Conservation (phyloP, 2,797 vertebrate genomes). For the Hydrocynus forskahlii region DNA sequence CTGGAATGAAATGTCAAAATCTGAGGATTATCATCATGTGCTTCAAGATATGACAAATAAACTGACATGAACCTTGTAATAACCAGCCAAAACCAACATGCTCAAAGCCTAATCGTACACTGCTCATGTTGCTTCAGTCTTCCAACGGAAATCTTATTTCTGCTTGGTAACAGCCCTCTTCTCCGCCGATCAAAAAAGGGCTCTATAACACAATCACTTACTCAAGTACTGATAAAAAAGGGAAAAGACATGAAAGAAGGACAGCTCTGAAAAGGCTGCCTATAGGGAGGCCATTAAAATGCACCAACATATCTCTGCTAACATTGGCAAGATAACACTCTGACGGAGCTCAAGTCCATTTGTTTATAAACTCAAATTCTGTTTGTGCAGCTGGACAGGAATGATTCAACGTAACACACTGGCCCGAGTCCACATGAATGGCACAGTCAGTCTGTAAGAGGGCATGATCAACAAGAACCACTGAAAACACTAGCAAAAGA, state of each 20-base stretch:
- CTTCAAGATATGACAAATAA: neutral
- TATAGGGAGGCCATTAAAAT: conserved; percentile 45
- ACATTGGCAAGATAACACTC: conserved; percentile 28
- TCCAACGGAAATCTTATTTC: neutral
- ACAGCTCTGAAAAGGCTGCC: conserved; percentile 29
- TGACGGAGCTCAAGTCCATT: conserved; percentile 13
- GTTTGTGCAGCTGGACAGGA: neutral
- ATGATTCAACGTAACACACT: neutral
- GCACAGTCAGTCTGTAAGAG: neutral
- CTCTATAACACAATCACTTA: conserved; percentile 16
- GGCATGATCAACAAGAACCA: neutral
- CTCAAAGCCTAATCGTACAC: neutral
- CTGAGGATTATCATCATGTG: neutral
- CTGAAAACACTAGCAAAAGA: neutral
- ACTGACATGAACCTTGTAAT: neutral
- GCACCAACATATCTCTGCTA: conserved; percentile 29
- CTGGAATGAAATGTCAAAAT: neutral
- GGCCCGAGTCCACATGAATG: neutral
- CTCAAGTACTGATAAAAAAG: neutral
- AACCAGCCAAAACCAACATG: neutral
- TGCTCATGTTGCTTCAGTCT: neutral
- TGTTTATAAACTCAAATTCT: conserved; percentile 3
- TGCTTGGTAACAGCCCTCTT: neutral
- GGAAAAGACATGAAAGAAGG: conserved; percentile 10
- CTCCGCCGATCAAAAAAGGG: neutral